phyloP scores from a whole-genome alignment of 2,888 invertebrate genomes.

The Aphodius granarius region DNA sequence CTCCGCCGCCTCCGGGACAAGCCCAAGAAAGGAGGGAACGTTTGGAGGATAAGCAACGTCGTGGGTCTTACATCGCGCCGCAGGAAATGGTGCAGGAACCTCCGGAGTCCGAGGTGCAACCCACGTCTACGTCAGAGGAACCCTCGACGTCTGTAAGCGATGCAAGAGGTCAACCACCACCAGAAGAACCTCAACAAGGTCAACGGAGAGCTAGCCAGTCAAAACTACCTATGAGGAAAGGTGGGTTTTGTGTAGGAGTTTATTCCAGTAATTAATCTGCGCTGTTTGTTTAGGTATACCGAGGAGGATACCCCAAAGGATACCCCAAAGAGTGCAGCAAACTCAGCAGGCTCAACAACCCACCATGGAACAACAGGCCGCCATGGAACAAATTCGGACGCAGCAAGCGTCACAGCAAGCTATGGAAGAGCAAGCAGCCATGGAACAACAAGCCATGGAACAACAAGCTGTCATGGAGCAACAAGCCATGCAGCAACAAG shows the following conservation, averaged over 20 bases:
- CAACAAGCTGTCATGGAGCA: no score
- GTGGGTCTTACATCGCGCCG: neutral
- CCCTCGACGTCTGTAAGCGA: neutral
- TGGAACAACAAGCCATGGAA: no score
- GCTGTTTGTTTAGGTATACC: neutral
- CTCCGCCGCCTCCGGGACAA: slow-evolving; percentile 9
- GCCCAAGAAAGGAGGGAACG: neutral
- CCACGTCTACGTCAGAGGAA: neutral
- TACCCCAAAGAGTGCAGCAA: no score
- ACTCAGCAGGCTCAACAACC: no score
- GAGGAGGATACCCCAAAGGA: neutral
- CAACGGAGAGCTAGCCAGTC: no score
- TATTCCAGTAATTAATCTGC: neutral
- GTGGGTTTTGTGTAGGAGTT: neutral
- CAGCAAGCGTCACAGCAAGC: neutral
- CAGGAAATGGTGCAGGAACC: neutral
- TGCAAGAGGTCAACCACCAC: neutral
- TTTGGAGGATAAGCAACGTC: neutral
- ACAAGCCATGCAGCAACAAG: no score
- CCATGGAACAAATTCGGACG: neutral
- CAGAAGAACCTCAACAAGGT: neutral
- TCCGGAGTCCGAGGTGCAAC: no score
- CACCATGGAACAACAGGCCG: no score
- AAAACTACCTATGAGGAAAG: neutral
- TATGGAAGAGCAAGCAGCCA: no score